Base-by-base conservation (phyloP, 2,113 vertebrate genomes). In the Tyrannus savana region DNA sequence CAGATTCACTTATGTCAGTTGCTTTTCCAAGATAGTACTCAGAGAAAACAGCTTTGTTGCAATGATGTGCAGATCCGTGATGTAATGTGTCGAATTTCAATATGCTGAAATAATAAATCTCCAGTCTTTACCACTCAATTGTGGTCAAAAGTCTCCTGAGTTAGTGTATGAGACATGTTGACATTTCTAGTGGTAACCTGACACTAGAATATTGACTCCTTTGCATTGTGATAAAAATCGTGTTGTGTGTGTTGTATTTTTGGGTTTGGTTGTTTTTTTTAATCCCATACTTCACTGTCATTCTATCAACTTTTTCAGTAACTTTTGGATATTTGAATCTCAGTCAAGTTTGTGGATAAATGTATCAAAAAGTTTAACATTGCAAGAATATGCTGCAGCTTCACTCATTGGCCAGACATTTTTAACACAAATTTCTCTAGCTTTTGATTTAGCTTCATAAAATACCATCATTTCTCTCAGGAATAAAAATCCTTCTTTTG, bases 71-170 rank as follows among this genome's bases (percentile, higher is more conserved):
- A 79, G 44, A 72, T 50, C 66, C 12, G 18, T 92, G 89, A 83
- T 19, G 63, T 58, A 95, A 93, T 69, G 41, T 39, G n/a, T 80
- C 72, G 63, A 88, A 80, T 84, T 76, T 88, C 83, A 88, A 71
- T 88, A 77, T 47, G 62, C 39, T 90, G 46, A 74, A 64, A 87
- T 60, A 94, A 90, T 88, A 87, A 74, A 94, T 58, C 94, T 77
- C 67, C 76, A 76, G 76, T 92, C 62, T 69, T 90, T 90, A 69
- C 28, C 1, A 12, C 50, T 86, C 79, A 71, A 0, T 49, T 86
- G 55, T 64, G 17, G 58, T 73, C 18, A 69, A 90, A 91, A 88
- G 90, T 66, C 23, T 86, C 59, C 50, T 88, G 68, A 94, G 62
- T 93, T 83, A 93, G 68, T 46, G 86, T 71, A 50, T 78, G 73